Evolutionary conservation across 2,888 invertebrate species (phyloP).

Genomic region (Allacma fusca): DNA sequence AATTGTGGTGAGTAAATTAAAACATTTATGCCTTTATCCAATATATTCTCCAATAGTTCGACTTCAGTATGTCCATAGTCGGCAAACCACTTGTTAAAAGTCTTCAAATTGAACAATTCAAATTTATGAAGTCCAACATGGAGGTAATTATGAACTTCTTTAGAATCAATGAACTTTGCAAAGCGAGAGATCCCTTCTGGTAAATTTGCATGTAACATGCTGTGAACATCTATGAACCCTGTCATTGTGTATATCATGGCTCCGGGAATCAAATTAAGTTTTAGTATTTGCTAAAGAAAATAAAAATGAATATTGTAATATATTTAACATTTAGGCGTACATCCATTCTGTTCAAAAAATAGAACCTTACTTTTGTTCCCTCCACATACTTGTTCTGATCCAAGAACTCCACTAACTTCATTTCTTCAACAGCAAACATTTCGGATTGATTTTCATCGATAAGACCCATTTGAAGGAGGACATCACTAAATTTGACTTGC

Average conservation of each 20-base stretch:
- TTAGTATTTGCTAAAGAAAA: background rate
- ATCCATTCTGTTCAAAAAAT: background rate
- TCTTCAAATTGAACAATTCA: background rate
- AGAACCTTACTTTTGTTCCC: background rate
- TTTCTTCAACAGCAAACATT: slow-evolving; percentile 70
- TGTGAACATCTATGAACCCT: background rate
- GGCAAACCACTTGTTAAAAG: background rate
- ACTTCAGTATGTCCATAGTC: background rate
- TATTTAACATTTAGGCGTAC: background rate
- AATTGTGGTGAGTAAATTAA: slow-evolving; percentile 89
- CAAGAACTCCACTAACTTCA: slow-evolving; percentile 71
- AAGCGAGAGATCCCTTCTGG: slow-evolving; percentile 61
- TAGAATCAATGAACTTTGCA: slow-evolving; percentile 78
- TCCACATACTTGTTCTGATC: slow-evolving; percentile 67
- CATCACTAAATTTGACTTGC: slow-evolving; percentile 73
- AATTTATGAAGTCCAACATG: slow-evolving; percentile 2
- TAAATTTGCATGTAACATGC: background rate
- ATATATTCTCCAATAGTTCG: slow-evolving; percentile 69
- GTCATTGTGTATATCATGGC: background rate
- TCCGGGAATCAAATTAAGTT: background rate
- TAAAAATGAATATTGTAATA: background rate
- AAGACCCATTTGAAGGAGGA: slow-evolving; percentile 79
- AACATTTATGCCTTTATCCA: slow-evolving; percentile 69
- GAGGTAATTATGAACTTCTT: slow-evolving; percentile 64
- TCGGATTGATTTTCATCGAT: slow-evolving; percentile 66